A percentile compares a stretch with the other conserved stretches of the same genome.
These are phyloP conservation scores for Aricia agestis DNA, from an alignment of 1,140 invertebrate species.

Conservation along the genomic window DNA sequence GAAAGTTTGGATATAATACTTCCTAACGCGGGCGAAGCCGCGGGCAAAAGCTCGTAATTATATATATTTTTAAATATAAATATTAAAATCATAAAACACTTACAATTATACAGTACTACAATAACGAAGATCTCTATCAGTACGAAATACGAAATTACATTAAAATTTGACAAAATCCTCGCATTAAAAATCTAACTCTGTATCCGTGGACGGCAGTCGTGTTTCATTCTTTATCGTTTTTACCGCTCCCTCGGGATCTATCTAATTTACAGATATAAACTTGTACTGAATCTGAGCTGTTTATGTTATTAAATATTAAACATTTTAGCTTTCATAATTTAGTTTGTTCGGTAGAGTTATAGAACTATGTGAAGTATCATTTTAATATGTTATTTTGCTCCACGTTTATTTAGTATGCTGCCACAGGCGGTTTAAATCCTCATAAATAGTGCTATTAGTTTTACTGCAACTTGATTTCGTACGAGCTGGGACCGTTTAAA, in stretches of 20 bases:
- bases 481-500: background rate
- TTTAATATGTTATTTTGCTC: background rate
- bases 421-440: background rate
- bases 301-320: slow-evolving; percentile 19
- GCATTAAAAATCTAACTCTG: slow-evolving; percentile 12
- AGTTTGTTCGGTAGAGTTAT: background rate
- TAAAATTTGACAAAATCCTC: slow-evolving; percentile 13
- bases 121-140: background rate
- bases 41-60: no score
- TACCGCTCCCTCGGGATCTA: slow-evolving; percentile 19
- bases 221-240: slow-evolving; percentile 19
- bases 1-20: no score
- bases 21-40: no score
- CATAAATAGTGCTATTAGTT: background rate
- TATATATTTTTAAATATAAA: no score
- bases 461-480: background rate
- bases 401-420: background rate
- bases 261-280: slow-evolving; percentile 23
- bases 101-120: background rate
- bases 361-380: slow-evolving; percentile 6
- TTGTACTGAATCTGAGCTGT: slow-evolving; percentile 14
- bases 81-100: no score
- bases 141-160: slow-evolving; percentile 1
- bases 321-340: slow-evolving; percentile 8
- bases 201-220: slow-evolving; percentile 12